phyloP scores from a whole-genome alignment of 2,888 invertebrate species.

The Drosophila limbata region DNA sequence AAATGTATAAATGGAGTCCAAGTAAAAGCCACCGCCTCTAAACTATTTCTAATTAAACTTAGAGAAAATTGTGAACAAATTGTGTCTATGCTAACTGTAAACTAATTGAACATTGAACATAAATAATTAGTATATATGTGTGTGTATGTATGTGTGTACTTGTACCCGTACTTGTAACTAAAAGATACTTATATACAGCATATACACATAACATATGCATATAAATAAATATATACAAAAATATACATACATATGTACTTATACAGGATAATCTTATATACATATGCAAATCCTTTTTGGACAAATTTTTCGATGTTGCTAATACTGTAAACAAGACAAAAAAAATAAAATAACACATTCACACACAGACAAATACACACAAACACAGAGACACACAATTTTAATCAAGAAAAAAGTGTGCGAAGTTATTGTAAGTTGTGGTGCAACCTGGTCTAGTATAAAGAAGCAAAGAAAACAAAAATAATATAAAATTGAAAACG shows the following conservation, averaged over 20 bases:
- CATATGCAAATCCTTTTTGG: conserved; percentile 78
- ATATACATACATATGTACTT: conserved; percentile 61
- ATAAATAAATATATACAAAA: conserved; percentile 44
- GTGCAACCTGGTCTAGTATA: conserved; percentile 80
- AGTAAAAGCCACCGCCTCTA: conserved; percentile 83
- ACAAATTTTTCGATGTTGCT: conserved; percentile 79
- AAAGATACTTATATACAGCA: conserved; percentile 69
- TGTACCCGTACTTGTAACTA: conserved; percentile 58
- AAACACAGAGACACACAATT: conserved; percentile 20
- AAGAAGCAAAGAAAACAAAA: conserved; percentile 28
- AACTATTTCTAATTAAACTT: conserved; percentile 69
- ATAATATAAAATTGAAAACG: conserved; percentile 10
- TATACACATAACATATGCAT: conserved; percentile 60
- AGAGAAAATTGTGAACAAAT: conserved; percentile 74
- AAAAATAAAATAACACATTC: conserved; percentile 21
- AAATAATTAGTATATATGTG: conserved; percentile 5
- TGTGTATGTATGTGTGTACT: conserved; percentile 16
- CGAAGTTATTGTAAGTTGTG: conserved; percentile 71
- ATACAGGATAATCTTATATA: conserved; percentile 71
- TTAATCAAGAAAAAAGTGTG: conserved; percentile 11
- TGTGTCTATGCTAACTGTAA: conserved; percentile 72
- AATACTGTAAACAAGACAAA: conserved; percentile 46
- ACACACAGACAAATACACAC: conserved; percentile 23
- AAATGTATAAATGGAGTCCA: conserved; percentile 83
- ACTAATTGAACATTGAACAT: conserved; percentile 15